Evolutionary conservation across 2,888 invertebrate species (phyloP).

Genomic region (Icerya purchasi): DNA sequence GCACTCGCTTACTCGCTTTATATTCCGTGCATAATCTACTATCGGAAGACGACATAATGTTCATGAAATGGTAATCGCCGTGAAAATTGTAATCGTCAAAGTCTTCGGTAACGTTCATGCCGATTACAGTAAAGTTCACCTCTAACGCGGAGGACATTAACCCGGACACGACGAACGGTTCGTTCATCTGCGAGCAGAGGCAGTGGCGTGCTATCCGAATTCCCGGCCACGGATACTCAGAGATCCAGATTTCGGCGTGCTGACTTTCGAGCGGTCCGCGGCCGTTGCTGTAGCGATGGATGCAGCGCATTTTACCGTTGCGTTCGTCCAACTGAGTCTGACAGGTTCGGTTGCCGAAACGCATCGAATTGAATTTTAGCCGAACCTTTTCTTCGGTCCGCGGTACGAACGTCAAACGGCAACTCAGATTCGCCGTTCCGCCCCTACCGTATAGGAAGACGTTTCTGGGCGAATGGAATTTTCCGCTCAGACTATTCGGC

Average conservation of each 20-base stretch:
- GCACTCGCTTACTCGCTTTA: conserved; percentile 40
- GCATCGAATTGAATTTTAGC: conserved; percentile 4
- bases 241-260: conserved; percentile 33
- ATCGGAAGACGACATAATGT: conserved; percentile 33
- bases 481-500: conserved; percentile 23
- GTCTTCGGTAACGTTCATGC: conserved; percentile 63
- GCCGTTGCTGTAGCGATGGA: conserved; percentile 28
- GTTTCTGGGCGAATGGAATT: conserved; percentile 52
- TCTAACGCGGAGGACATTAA: conserved; percentile 47
- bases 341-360: conserved; percentile 47
- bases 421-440: conserved; percentile 50
- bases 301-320: conserved; percentile 45
- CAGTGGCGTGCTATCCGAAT: conserved; percentile 47
- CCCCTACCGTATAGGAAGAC: conserved; percentile 66
- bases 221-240: conserved; percentile 47
- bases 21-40: conserved; percentile 36
- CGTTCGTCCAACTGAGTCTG: conserved; percentile 39
- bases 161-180: conserved; percentile 40
- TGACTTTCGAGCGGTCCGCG: conserved; percentile 24
- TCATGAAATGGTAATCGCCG: conserved; percentile 26
- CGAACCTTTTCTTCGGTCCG: conserved; percentile 18
- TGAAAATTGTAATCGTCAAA: conserved; percentile 59
- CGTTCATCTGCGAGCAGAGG: conserved; percentile 45
- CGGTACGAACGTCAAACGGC: conserved; percentile 52
- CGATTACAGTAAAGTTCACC: conserved; percentile 47